Evolutionary conservation across 2,113 vertebrate species (phyloP), one percentile per base, ranked within the genome.

Genomic region (Lophura nycthemera): DNA sequence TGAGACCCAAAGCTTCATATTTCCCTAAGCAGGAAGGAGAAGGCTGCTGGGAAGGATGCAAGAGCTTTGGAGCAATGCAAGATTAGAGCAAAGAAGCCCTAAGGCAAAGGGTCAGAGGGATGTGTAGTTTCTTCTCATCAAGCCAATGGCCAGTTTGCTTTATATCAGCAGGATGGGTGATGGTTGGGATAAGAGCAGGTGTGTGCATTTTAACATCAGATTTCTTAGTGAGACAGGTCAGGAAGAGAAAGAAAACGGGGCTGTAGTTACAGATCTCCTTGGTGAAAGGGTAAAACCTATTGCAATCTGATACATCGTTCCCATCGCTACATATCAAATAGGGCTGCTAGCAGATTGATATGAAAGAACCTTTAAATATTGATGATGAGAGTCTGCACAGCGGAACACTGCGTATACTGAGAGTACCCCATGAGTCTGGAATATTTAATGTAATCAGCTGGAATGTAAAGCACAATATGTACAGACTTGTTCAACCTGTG

Each of bases 401-500:
- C 2, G 5, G 61, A 95, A 70, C 72, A 27, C 43, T 75, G 82
- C 27, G 0, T 93, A 45, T 42, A 80, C 71, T 4, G 32, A 93
- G 87, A 91, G 82, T 69, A 83, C 76, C 79, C 91, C 4, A 8
- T 60, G 75, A 92, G 80, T 78, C 61, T 88, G 85, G 95, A 95
- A 93, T 96, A 92, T 85, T 95, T 97, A 93, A 95, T 95, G 91
- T 72, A 96, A 94, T 96, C 94, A 95, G 56, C 87, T 96, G 76
- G 72, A 67, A 92, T 79, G 82, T 71, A 91, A 88, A 78, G 76
- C 72, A 92, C 94, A 88, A 78, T 83, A 81, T 86, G 88, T 88
- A 91, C 89, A 83, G 79, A 88, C 79, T 77, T 75, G 65, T 86
- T 93, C 89, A 88, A 72, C 76, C 76, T 65, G n/a, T 69, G 80